A percentile compares a stretch with the other conserved stretches of the same genome.
These are phyloP conservation scores for Arctia plantaginis DNA, from an alignment of 2,888 invertebrate species.

Conservation along the genomic window DNA sequence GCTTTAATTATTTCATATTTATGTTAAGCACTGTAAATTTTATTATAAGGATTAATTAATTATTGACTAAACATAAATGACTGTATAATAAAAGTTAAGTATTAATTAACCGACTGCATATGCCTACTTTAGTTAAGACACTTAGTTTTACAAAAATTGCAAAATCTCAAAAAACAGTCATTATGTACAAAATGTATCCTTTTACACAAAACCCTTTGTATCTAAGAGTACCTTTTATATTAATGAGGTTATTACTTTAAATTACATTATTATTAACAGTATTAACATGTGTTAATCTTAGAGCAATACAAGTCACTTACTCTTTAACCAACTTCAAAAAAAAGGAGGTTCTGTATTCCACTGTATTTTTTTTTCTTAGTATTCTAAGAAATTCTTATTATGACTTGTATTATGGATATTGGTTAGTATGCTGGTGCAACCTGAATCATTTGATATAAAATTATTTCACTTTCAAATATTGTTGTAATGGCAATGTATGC, in stretches of 20 bases:
- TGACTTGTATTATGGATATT: not conserved
- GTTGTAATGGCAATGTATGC: not conserved
- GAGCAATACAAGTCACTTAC: slow-evolving; percentile 20
- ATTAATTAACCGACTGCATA: slow-evolving; percentile 12
- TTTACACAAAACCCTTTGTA: not conserved
- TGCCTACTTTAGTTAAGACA: slow-evolving; percentile 35
- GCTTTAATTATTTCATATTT: slow-evolving; percentile 34
- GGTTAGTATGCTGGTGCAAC: not conserved
- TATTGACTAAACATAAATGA: slow-evolving; percentile 23
- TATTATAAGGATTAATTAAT: slow-evolving; percentile 24
- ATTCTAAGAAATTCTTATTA: not conserved
- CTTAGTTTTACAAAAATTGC: slow-evolving; percentile 17
- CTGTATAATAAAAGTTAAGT: slow-evolving; percentile 3
- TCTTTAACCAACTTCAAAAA: too few relatives aligned
- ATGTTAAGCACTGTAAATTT: slow-evolving; percentile 19
- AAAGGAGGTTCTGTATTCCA: too few relatives aligned
- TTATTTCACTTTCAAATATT: not conserved
- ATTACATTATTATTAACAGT: slow-evolving; percentile 46
- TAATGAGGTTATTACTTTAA: not conserved
- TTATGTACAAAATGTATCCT: not conserved
- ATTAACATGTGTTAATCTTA: slow-evolving; percentile 28
- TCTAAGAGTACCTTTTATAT: not conserved
- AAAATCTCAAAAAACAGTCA: slow-evolving; percentile 27
- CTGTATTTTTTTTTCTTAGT: too few relatives aligned
- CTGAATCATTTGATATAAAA: not conserved